Base-by-base conservation (phyloP, 35 echinoderm and acorn worm genomes). In the Antedon bifida region DNA sequence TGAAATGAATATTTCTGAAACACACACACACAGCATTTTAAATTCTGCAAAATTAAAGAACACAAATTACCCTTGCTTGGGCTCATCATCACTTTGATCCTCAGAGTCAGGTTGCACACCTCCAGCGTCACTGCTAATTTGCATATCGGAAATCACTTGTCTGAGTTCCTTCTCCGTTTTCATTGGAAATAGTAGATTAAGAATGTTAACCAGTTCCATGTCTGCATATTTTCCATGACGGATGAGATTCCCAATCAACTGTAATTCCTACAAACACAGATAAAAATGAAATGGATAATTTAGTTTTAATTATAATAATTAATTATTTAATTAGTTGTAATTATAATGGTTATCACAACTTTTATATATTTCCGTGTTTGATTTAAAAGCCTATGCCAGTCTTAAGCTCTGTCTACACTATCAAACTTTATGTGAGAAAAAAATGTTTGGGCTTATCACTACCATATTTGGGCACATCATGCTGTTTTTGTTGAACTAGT, bases 121-220 rank as follows among this genome's bases (percentile, higher is more conserved):
- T 23, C 2, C 26, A 23, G 5, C 26, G 51, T 64, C 51, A 64
- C 1, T 23, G 19, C 33, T 46, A 11, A 29, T 35, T 29, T 85
- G 83, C 28, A 96, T 85, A 83, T 89, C 88, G 8, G 39, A 77
- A 29, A 92, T n/a, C 35, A 92, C 44, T 1, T 30, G 32, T 3
- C 86, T 74, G 7, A 92, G 28, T 36, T 92, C 81, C 28, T 88
- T 78, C 16, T 88, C 73, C 34, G 78, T 80, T 84, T 91, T 91
- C 7, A 76, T 76, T 13, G 93, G 93, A 32, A 96, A 91, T 11
- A 96, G 84, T 7, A 96, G 64, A 1, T 79, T 80, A 28, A 96
- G 79, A 36, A 96, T 76, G 42, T 91, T 91, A 19, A 44, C 74
- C 64, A 96, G 81, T 82, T 96, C 93, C 33, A 34, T 31, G 29